phyloP scores from a whole-genome alignment of 2,113 vertebrate genomes.

The Corydoras maculifer region DNA sequence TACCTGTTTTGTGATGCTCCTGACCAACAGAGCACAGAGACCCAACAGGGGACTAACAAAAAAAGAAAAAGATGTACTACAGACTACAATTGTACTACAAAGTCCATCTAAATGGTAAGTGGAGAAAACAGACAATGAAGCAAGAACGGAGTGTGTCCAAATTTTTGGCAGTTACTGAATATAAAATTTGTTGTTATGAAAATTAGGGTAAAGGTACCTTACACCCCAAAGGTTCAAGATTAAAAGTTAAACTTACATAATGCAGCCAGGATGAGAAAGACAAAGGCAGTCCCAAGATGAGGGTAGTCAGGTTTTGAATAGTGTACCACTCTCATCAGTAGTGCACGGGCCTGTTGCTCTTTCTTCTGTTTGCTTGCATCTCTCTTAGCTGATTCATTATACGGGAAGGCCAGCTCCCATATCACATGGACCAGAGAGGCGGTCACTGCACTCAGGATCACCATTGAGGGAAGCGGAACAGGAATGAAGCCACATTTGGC shows the following conservation, averaged over 20 bases:
- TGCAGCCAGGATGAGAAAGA: conserved; percentile 63
- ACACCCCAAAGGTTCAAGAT: not conserved
- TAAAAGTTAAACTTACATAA: conserved; percentile 59
- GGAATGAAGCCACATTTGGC: not conserved
- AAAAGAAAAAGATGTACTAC: no score
- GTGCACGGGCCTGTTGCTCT: conserved; percentile 14
- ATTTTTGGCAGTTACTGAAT: not conserved
- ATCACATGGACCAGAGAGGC: conserved; percentile 49
- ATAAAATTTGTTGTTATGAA: no score
- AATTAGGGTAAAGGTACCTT: not conserved
- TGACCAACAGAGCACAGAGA: no score
- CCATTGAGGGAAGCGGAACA: conserved; percentile 34
- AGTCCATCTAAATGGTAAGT: no score
- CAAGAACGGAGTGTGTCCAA: not conserved
- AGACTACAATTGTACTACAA: no score
- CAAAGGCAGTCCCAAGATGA: conserved; percentile 54
- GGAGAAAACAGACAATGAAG: no score
- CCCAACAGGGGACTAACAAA: no score
- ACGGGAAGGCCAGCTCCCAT: conserved; percentile 53
- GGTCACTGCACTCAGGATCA: conserved; percentile 22
- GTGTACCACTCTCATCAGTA: conserved; percentile 56
- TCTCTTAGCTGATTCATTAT: not conserved
- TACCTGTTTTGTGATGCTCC: no score
- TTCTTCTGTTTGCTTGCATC: not conserved
- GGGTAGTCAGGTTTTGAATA: conserved; percentile 56